Evolutionary conservation across 1,140 invertebrate genomes (phyloP), one percentile per base, ranked within the genome.

Genomic region (Thaumatotibia leucotreta): DNA sequence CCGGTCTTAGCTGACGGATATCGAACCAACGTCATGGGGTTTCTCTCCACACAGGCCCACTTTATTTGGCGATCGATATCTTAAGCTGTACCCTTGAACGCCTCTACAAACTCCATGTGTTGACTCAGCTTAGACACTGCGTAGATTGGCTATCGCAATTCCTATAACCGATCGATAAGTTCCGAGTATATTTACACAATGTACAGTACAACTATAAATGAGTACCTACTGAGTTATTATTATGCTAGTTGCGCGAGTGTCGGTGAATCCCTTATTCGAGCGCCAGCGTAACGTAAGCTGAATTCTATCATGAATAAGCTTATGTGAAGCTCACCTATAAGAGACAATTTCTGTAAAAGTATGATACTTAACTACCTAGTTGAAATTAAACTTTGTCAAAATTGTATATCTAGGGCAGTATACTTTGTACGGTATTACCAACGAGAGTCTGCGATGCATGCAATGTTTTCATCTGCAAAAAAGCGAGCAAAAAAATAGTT

Each of bases 161-260:
- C 52, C 24, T 58, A 58, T 27, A 58, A 58, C 23, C 24, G 0
- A 58, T 58, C 52, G 52, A 58, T 58, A 58, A 29, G 24, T 58
- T 58, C 52, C 9, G 11, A 58, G 52, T 58, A 58, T 27, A 27
- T 58, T 58, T 58, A 14, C 52, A 58, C 52, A 29, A n/a, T 17
- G 20, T 6, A 58, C 50, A 14, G 9, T 2, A 23, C 17, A 49
- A 49, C n/a, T n/a, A n/a, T n/a, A n/a, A n/a, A n/a, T n/a, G 17
- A 27, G 50, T 54, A 54, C 20, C 5, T 22, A n/a, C 0, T n/a
- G 11, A n/a, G 11, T n/a, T 14, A 14, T 35, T 4, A 4, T 17
- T 39, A 39, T 39, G n/a, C n/a, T 39, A 17, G n/a, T 39, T 39
- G 35, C 35, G 4, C 5, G 35, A 17, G 35, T 14, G 14, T 29